Evolutionary conservation across 2,113 vertebrate genomes (phyloP).

Genomic region (Pachyramphus minor): DNA sequence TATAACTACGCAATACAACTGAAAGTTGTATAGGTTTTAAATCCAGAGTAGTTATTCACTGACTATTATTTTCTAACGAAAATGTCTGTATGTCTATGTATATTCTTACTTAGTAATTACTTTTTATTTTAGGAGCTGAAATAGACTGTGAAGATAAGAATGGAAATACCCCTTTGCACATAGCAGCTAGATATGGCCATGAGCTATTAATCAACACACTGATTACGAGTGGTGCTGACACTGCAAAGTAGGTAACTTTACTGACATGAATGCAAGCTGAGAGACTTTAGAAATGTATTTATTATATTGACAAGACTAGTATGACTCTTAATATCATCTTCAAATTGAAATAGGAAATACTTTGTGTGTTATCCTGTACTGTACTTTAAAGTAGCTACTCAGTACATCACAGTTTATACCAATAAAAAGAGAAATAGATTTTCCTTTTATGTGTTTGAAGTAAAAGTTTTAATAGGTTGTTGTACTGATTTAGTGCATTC

Average conservation of each 20-base stretch:
- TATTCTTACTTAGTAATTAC: not conserved
- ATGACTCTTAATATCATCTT: not conserved
- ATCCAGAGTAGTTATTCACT: not conserved
- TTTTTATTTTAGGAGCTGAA: slow-evolving; percentile 82
- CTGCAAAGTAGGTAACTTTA: slow-evolving; percentile 86
- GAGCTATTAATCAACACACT: slow-evolving; percentile 98
- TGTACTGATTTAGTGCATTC: not conserved
- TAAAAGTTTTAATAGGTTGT: not conserved
- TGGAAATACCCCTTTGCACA: slow-evolving; percentile 96
- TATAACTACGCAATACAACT: not conserved
- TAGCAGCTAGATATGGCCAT: slow-evolving; percentile 95
- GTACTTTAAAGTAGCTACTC: not conserved
- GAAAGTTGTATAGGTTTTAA: not conserved
- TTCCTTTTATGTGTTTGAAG: not conserved
- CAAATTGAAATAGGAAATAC: not conserved
- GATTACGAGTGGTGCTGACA: slow-evolving; percentile 93
- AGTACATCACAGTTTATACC: not conserved
- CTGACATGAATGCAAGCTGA: not conserved
- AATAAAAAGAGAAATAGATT: not conserved
- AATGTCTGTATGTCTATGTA: not conserved
- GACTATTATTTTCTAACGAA: not conserved
- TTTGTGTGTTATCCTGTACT: not conserved
- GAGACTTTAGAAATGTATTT: not conserved
- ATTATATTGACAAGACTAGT: not conserved
- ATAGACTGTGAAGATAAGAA: slow-evolving; percentile 99